A percentile compares a stretch with the other conserved stretches of the same genome.
Evolutionary conservation across 2,888 invertebrate genomes (phyloP).

Genomic region (Thymelicus lineola): DNA sequence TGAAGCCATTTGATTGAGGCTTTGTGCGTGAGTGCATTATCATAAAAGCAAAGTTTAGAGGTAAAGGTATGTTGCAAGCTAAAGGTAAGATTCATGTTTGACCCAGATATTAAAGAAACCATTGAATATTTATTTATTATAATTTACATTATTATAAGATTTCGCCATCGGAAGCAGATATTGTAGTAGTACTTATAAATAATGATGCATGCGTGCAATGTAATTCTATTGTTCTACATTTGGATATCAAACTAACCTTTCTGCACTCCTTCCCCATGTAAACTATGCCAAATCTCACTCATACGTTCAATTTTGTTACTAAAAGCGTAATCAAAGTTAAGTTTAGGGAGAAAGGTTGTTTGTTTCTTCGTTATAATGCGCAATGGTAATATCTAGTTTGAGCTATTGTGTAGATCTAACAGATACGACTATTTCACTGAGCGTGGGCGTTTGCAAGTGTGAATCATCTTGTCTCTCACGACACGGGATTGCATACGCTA

Average conservation of each 20-base stretch:
- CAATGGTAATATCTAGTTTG: neutral
- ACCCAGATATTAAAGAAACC: conserved; percentile 35
- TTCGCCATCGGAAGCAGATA: conserved; percentile 11
- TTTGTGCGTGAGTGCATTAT: conserved; percentile 38
- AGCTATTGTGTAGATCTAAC: conserved; percentile 1
- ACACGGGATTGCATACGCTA: conserved; percentile 21
- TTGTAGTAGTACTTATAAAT: neutral
- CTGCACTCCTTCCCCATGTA: too few relatives aligned
- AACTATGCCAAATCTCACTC: too few relatives aligned
- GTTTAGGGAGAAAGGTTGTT: too few relatives aligned
- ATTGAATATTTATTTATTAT: conserved; percentile 36
- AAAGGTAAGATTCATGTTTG: conserved; percentile 38
- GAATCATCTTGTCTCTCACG: conserved; percentile 21
- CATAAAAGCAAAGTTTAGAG: conserved; percentile 37
- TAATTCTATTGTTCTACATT: neutral
- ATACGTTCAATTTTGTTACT: too few relatives aligned
- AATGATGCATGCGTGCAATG: neutral
- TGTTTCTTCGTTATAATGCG: too few relatives aligned
- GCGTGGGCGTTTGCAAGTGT: conserved; percentile 19
- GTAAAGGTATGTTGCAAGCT: conserved; percentile 27
- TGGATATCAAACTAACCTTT: too few relatives aligned
- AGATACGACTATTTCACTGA: neutral
- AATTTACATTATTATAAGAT: conserved; percentile 19
- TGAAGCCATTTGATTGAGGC: conserved; percentile 11
- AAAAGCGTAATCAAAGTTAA: too few relatives aligned